Evolutionary conservation across 2,888 invertebrate species (phyloP).

Genomic region (Oscheius myriophilus): DNA sequence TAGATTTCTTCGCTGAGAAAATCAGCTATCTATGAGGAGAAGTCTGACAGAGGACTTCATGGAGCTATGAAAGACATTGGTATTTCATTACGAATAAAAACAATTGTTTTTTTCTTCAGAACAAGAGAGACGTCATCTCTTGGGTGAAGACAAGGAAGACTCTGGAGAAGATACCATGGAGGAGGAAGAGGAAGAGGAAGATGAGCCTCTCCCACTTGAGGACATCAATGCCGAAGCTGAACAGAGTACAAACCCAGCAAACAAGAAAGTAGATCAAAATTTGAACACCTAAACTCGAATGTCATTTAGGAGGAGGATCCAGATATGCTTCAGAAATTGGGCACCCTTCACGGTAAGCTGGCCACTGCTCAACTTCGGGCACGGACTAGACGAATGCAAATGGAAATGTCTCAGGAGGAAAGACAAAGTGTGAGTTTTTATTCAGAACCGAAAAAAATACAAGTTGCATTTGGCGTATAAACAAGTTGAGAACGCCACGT

Average conservation of each 20-base stretch:
- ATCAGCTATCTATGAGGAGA: slow-evolving; percentile 3
- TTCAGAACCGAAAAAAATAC: no score
- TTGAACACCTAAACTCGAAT: not conserved
- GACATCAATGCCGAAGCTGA: not conserved
- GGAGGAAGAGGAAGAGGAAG: not conserved
- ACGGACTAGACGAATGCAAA: slow-evolving; percentile 53
- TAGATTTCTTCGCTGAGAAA: slow-evolving; percentile 18
- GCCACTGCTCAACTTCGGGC: slow-evolving; percentile 65
- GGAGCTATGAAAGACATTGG: slow-evolving; percentile 22
- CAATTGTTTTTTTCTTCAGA: not conserved
- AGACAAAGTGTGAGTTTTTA: slow-evolving; percentile 50
- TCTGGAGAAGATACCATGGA: slow-evolving; percentile 5
- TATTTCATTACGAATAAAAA: no score
- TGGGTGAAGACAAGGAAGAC: slow-evolving; percentile 13
- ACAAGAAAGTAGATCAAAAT: no score
- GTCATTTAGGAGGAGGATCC: not conserved
- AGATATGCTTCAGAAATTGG: slow-evolving; percentile 38
- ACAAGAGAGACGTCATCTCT: slow-evolving; percentile 9
- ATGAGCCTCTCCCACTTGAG: not conserved
- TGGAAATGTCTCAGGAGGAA: slow-evolving; percentile 60
- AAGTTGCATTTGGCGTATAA: no score
- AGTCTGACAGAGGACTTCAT: not conserved
- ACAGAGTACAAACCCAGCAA: no score
- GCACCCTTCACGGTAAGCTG: slow-evolving; percentile 65
- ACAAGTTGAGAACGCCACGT: no score